Percentiles rank a stretch among this genome's conserved stretches.
phyloP scores from a whole-genome alignment of 2,888 invertebrate species.

The Calameuta filiformis region DNA sequence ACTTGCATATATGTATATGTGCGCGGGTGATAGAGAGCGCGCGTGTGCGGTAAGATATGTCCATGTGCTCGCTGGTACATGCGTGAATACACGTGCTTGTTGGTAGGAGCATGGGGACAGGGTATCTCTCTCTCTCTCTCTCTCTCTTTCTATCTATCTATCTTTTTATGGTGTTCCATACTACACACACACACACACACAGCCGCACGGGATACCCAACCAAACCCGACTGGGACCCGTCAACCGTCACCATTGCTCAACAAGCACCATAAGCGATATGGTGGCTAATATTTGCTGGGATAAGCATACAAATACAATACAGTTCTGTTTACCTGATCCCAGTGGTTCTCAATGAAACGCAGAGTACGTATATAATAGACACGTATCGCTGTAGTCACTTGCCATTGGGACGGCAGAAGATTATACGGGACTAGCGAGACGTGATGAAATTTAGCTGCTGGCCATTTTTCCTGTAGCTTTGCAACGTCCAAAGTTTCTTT shows the following conservation, averaged over 20 bases:
- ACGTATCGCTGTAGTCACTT: not conserved
- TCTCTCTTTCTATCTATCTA: conserved; percentile 3
- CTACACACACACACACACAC: not conserved
- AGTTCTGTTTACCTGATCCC: conserved; percentile 51
- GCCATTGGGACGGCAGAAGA: not conserved
- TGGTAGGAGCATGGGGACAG: not conserved
- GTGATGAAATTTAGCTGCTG: not conserved
- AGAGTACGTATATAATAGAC: too few species aligned
- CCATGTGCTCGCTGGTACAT: not conserved
- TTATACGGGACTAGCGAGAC: not conserved
- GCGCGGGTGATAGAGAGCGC: too few species aligned
- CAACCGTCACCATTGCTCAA: conserved; percentile 52
- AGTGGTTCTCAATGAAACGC: conserved; percentile 48
- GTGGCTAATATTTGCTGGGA: conserved; percentile 64
- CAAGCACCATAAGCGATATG: conserved; percentile 64
- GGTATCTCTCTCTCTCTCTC: conserved; percentile 14
- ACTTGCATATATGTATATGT: not conserved
- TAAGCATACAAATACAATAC: conserved; percentile 62
- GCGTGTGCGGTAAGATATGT: not conserved
- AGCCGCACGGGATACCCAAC: not conserved
- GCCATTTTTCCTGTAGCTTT: not conserved
- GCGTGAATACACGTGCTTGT: not conserved
- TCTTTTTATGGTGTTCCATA: not conserved
- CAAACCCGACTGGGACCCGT: conserved; percentile 7
- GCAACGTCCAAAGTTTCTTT: not conserved